phyloP scores from a whole-genome alignment of 1,140 invertebrate genomes.

The Drosophila sproati region DNA sequence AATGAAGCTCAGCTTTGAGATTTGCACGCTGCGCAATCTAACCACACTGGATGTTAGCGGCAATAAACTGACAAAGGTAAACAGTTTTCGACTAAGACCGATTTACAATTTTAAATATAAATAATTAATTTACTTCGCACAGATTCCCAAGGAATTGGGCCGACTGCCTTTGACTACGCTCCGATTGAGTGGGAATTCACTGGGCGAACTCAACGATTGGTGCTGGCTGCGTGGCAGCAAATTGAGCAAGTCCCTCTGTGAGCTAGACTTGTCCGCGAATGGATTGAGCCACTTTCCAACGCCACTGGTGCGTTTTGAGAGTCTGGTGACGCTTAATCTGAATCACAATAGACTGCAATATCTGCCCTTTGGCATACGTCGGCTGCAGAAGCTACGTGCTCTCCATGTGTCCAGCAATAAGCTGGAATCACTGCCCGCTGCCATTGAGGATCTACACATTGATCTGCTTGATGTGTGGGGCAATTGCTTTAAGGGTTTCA shows the following conservation, averaged over 20 bases:
- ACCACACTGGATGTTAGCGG: slow-evolving; percentile 90
- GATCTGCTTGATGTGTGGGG: slow-evolving; percentile 78
- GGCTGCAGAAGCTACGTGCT: slow-evolving; percentile 86
- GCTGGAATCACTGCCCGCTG: slow-evolving; percentile 85
- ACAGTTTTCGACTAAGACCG: background rate
- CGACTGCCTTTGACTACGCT: slow-evolving; percentile 88
- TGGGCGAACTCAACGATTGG: slow-evolving; percentile 88
- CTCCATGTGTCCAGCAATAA: slow-evolving; percentile 85
- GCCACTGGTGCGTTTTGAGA: slow-evolving; percentile 84
- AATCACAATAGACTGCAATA: slow-evolving; percentile 87
- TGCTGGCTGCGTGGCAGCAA: slow-evolving; percentile 87
- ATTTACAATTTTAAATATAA: background rate
- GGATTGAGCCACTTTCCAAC: slow-evolving; percentile 69
- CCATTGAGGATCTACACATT: slow-evolving; percentile 66
- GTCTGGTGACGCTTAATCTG: slow-evolving; percentile 87
- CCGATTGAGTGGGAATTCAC: slow-evolving; percentile 89
- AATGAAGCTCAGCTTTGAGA: slow-evolving; percentile 88
- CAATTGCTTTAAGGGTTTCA: slow-evolving; percentile 69
- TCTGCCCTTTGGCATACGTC: slow-evolving; percentile 87
- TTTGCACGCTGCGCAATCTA: slow-evolving; percentile 88
- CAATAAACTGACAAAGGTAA: slow-evolving; percentile 88
- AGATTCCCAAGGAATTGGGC: slow-evolving; percentile 90
- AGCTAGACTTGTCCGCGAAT: slow-evolving; percentile 75
- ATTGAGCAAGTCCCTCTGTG: slow-evolving; percentile 68
- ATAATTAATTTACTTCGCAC: background rate